Evolutionary conservation across 2,113 vertebrate genomes (phyloP).

Genomic region (Sinocyclocheilus grahami): DNA sequence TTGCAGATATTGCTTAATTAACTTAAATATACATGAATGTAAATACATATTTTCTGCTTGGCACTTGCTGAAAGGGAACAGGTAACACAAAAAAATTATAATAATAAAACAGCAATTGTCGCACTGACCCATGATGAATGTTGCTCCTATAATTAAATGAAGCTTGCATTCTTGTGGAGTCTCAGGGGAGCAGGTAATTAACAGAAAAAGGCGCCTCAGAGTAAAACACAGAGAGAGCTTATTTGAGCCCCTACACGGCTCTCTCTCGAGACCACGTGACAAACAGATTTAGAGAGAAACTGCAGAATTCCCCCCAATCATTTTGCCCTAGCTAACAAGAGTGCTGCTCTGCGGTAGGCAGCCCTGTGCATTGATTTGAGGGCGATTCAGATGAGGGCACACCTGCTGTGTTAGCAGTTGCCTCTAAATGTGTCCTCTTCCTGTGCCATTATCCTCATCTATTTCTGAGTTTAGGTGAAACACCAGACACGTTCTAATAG

Average conservation of each 20-base stretch:
- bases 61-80: neutral
- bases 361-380: slow-evolving; percentile 9
- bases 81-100: neutral
- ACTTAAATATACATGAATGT: neutral
- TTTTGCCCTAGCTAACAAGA: slow-evolving; percentile 37
- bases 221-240: slow-evolving; percentile 5
- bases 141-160: slow-evolving; percentile 47
- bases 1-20: neutral
- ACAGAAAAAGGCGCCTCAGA: slow-evolving; percentile 26
- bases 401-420: slow-evolving; percentile 1
- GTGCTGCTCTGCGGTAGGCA: neutral
- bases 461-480: slow-evolving; percentile 13
- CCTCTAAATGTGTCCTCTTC: neutral
- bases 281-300: slow-evolving; percentile 20
- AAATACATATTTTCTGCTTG: neutral
- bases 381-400: slow-evolving; percentile 13
- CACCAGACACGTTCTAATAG: neutral
- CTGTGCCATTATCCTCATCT: slow-evolving; percentile 22
- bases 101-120: neutral
- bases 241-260: neutral
- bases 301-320: slow-evolving; percentile 1
- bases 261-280: neutral
- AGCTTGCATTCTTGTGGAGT: slow-evolving; percentile 31
- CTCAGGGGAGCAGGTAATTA: slow-evolving; percentile 35
- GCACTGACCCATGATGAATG: slow-evolving; percentile 32